Evolutionary conservation across 30 jellyfish, hydroid and myxozoan genomes (phyloP), one percentile per base, ranked within the genome.

Genomic region (Chrysaora quinquecirrha): DNA sequence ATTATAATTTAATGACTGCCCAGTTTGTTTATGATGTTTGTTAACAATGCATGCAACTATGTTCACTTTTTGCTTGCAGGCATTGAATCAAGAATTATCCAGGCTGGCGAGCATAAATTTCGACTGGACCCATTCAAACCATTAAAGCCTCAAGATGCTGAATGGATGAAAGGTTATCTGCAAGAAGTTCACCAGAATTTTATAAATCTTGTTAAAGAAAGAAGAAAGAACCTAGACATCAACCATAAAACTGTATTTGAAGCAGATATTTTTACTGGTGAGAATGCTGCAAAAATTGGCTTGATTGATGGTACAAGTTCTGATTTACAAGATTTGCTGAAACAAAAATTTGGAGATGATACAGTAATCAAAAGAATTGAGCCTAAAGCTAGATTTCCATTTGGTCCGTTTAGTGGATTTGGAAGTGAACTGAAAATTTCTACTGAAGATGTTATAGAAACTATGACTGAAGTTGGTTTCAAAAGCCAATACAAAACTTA

Each of bases 101-200:
- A 73, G 18, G 95, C 96, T 48, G 98, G 98, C 3, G 77, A 85
- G 62, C 89, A 80, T 80, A 91, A 91, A 69, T 28, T 90, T 29
- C 78, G 90, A 16, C 21, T 85, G n/a, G 86, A 91, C 70, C 93
- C 95, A 0, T 91, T 91, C 87, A 58, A 60, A 48, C 89, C 91
- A 54, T 65, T 34, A 49, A 85, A 73, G 34, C 83, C 93, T 24
- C 89, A 91, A 29, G 96, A 91, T 50, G 35, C 31, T 11, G 91
- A 33, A 3, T 74, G 90, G 89, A 65, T 85, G 82, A 65, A 75
- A 2, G 28, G 72, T 20, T 64, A 70, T 52, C 69, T 85, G 23
- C 47, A 48, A 20, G 92, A 80, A 34, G 75, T 85, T 9, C 96
- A 91, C 56, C 64, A 64, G 11, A 79, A 67, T 48, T 91, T 91